Evolutionary conservation across 1,140 invertebrate species (phyloP), one percentile per base, ranked within the genome.

Genomic region (Atta texana): DNA sequence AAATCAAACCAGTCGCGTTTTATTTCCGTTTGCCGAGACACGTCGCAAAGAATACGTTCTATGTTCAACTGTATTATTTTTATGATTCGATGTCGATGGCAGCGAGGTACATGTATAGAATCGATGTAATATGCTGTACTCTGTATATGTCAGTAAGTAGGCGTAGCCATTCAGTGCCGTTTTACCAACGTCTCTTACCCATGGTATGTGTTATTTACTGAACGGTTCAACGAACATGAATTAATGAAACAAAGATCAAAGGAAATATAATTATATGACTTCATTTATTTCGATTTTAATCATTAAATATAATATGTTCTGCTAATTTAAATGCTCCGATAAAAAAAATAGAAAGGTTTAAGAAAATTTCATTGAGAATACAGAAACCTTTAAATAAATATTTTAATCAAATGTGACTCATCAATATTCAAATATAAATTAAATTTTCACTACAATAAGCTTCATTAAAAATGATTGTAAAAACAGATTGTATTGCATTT

Each of bases 61-160:
- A 49, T 4, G 16, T 77, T 77, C n/a, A 31, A 16, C 59, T 16
- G 39, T 4, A 64, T 55, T 78, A 49, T 49, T 78, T 78, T 78
- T 78, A 78, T 18, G 6, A 39, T 51, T 49, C 39, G 31, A 57
- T 75, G 72, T 28, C 72, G 24, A 64, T 63, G 16, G 75, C 75
- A 51, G 44, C 6, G 12, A 64, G 24, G 24, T 78, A 18, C 39
- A 78, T 63, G 24, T 51, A 57, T 21, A 21, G 18, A 44, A 78
- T 78, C 59, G 75, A 78, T 78, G 75, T 21, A 64, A 21, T 61
- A 74, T 10, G 18, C n/a, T n/a, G 8, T 14, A 53, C n/a, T 53
- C 12, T 51, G 51, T 39, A 44, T 18, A 77, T 10, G 57, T 64
- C 75, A 78, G 53, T 75, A 57, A 28, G 75, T 78, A 31, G 57